These are phyloP conservation scores for Trialeurodes vaporariorum DNA, from an alignment of 1,140 invertebrate genomes.

Conservation along the genomic window DNA sequence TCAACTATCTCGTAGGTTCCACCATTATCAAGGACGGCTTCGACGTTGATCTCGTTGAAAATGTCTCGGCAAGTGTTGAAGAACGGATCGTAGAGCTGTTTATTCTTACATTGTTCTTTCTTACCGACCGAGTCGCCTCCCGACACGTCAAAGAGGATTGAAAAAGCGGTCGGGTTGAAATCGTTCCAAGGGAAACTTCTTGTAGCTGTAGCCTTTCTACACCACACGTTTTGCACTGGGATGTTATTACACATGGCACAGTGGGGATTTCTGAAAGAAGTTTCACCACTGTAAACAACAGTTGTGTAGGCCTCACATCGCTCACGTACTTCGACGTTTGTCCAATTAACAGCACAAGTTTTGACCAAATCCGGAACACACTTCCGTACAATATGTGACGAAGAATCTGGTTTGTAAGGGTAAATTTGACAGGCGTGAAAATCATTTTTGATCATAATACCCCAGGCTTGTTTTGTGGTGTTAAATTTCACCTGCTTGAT, in stretches of 20 bases:
- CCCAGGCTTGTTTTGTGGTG: conserved; percentile 17
- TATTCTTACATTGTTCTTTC: conserved; percentile 25
- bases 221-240: conserved; percentile 32
- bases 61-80: conserved; percentile 38
- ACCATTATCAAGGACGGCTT: background rate
- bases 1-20: background rate
- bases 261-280: conserved; percentile 40
- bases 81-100: conserved; percentile 41
- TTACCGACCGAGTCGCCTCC: conserved; percentile 33
- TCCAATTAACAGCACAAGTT: conserved; percentile 32
- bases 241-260: conserved; percentile 44
- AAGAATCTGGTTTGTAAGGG: conserved; percentile 25
- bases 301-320: conserved; percentile 36
- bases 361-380: conserved; percentile 26
- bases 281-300: conserved; percentile 31
- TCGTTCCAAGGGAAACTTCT: conserved; percentile 25
- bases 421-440: conserved; percentile 23
- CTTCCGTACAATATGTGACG: conserved; percentile 18
- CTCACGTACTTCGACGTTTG: conserved; percentile 26
- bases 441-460: conserved; percentile 15
- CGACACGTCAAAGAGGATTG: conserved; percentile 39
- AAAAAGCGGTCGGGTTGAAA: conserved; percentile 37
- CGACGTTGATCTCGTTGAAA: conserved; percentile 24
- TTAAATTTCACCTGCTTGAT: conserved; percentile 9
- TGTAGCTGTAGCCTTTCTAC: conserved; percentile 22